Conservation (phyloP, 2,888 invertebrate species). For the Lithophane leautieri region DNA sequence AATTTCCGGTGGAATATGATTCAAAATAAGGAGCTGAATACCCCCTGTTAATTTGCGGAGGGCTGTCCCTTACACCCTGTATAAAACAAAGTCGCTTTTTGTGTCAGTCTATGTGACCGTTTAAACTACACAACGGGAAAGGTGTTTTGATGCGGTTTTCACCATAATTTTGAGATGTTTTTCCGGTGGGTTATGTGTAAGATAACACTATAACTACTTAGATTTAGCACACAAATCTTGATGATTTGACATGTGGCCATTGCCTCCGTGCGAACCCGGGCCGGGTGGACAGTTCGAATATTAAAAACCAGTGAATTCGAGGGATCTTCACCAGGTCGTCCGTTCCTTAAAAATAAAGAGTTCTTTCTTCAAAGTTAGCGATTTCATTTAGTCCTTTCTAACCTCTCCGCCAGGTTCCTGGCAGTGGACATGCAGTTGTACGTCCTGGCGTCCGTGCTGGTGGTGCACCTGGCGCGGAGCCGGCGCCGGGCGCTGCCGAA, state of each 20-base stretch:
- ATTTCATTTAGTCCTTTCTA: not conserved
- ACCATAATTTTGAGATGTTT: not conserved
- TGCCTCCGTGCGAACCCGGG: not conserved
- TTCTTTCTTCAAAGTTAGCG: no score
- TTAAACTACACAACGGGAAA: not conserved
- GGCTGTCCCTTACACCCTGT: no score
- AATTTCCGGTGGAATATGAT: no score
- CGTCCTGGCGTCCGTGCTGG: conserved; percentile 69
- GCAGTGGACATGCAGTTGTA: conserved; percentile 83
- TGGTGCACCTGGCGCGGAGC: conserved; percentile 68
- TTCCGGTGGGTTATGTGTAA: not conserved
- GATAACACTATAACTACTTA: no score
- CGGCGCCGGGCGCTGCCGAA: conserved; percentile 64
- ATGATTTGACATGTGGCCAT: not conserved
- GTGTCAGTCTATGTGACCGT: not conserved
- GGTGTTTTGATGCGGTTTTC: not conserved
- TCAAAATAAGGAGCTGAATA: no score
- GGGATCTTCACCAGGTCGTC: not conserved
- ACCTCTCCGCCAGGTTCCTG: conserved; percentile 74
- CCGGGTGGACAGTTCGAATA: not conserved
- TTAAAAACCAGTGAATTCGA: not conserved
- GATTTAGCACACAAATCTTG: no score
- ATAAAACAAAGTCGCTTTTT: not conserved
- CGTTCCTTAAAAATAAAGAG: not conserved
- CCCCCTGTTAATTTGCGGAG: no score